Conservation (phyloP, 2,888 invertebrate species). For the Limnephilus rhombicus region DNA sequence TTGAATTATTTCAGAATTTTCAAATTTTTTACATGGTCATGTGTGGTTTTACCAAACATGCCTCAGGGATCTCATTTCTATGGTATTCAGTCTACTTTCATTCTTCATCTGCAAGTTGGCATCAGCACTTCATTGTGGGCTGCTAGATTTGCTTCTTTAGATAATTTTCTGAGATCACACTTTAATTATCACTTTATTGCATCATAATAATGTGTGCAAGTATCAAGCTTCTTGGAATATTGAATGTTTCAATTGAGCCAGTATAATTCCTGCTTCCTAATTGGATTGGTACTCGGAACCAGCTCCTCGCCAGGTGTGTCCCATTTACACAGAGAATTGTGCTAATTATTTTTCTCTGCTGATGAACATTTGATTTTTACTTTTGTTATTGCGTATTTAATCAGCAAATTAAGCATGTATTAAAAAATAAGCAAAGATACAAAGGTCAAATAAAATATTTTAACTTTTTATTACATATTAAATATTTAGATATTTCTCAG, state of each 20-base stretch:
- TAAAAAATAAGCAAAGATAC: background rate
- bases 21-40: too few relatives aligned
- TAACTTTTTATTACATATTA: too few relatives aligned
- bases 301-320: background rate
- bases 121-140: too few relatives aligned
- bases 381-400: background rate
- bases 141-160: too few relatives aligned
- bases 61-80: too few relatives aligned
- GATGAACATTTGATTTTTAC: too few relatives aligned
- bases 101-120: too few relatives aligned
- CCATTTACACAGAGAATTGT: background rate
- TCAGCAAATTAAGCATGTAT: background rate
- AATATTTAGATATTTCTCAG: too few relatives aligned
- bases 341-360: background rate
- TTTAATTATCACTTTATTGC: background rate
- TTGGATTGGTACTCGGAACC: background rate
- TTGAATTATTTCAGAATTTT: too few relatives aligned
- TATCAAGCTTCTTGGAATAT: background rate
- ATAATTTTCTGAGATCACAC: background rate
- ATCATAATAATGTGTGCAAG: background rate
- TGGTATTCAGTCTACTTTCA: too few relatives aligned
- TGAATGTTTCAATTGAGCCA: background rate
- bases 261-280: background rate
- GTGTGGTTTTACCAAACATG: too few relatives aligned
- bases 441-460: too few relatives aligned